A percentile compares a stretch with the other conserved stretches of the same genome.
These are phyloP conservation scores for Mimumesa dahlbomi DNA, from an alignment of 2,888 invertebrate genomes.

Conservation along the genomic window DNA sequence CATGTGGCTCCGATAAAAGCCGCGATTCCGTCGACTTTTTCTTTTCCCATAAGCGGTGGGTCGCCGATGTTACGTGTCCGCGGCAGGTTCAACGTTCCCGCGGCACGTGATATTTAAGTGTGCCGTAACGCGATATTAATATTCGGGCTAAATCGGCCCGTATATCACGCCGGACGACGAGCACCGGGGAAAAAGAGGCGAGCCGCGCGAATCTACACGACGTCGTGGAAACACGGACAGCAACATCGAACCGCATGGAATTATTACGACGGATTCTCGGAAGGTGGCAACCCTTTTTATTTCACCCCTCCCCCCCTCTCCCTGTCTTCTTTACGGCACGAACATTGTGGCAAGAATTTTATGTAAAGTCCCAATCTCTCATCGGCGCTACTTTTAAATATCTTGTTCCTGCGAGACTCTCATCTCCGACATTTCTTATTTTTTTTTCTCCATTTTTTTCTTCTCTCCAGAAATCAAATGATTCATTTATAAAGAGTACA, in stretches of 20 bases:
- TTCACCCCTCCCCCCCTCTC: conserved; percentile 3
- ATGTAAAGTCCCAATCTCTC: no score
- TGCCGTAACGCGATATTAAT: conserved; percentile 59
- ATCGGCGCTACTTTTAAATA: no score
- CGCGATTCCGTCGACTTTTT: conserved; percentile 7
- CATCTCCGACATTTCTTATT: no score
- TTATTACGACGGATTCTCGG: conserved; percentile 56
- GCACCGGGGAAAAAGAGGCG: conserved; percentile 21
- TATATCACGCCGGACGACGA: conserved; percentile 47
- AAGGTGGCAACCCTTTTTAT: conserved; percentile 42
- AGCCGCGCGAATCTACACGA: conserved; percentile 50
- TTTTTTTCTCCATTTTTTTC: no score
- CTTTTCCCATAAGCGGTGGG: conserved; percentile 12
- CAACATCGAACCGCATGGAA: conserved; percentile 47
- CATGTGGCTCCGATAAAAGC: neutral
- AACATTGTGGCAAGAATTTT: no score
- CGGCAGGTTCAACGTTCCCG: conserved; percentile 16
- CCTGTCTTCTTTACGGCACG: no score
- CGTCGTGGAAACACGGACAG: conserved; percentile 49
- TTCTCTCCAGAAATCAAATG: no score
- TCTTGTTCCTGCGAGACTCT: no score
- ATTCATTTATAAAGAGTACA: no score
- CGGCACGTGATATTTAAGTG: conserved; percentile 36
- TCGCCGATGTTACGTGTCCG: neutral
- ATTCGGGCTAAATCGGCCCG: conserved; percentile 58